These are phyloP conservation scores for Ephialtes manifestator DNA, from an alignment of 2,888 invertebrate genomes.

Conservation along the genomic window DNA sequence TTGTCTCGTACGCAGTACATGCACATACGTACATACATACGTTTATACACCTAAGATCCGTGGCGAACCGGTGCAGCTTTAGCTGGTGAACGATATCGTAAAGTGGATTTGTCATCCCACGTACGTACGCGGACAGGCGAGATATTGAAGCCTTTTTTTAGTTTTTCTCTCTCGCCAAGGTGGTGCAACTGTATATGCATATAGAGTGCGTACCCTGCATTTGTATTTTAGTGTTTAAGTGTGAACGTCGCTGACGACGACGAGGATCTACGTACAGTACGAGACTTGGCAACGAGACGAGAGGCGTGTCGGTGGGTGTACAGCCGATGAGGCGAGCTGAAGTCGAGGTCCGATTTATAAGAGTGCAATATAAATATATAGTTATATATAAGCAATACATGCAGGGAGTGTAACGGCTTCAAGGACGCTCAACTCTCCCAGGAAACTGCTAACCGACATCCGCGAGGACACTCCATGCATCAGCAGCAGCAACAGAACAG, in stretches of 20 bases:
- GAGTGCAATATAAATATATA: constrained; percentile 44
- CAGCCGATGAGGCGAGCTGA: constrained; percentile 66
- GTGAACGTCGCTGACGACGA: constrained; percentile 22
- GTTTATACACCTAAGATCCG: constrained; percentile 23
- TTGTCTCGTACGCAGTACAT: constrained; percentile 24
- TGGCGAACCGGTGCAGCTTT: constrained; percentile 39
- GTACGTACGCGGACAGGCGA: constrained; percentile 66
- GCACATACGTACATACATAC: constrained; percentile 13
- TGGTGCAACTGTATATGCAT: constrained; percentile 71
- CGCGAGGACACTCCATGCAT: constrained; percentile 79
- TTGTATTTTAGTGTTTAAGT: neutral
- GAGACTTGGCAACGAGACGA: constrained; percentile 56
- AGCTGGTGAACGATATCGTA: constrained; percentile 72
- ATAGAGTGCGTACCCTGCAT: neutral
- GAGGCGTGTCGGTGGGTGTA: constrained; percentile 75
- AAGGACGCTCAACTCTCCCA: constrained; percentile 83
- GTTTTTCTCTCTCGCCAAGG: constrained; percentile 47
- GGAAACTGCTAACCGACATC: constrained; percentile 83
- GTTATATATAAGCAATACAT: constrained; percentile 54
- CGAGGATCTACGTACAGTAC: constrained; percentile 33
- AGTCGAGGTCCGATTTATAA: constrained; percentile 75
- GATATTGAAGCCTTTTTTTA: constrained; percentile 41
- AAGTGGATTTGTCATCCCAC: constrained; percentile 80
- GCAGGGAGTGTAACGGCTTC: constrained; percentile 81
- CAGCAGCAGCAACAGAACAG: constrained; percentile 47